phyloP scores from a whole-genome alignment of 2,888 invertebrate genomes.

The Caenorhabditis sp. region DNA sequence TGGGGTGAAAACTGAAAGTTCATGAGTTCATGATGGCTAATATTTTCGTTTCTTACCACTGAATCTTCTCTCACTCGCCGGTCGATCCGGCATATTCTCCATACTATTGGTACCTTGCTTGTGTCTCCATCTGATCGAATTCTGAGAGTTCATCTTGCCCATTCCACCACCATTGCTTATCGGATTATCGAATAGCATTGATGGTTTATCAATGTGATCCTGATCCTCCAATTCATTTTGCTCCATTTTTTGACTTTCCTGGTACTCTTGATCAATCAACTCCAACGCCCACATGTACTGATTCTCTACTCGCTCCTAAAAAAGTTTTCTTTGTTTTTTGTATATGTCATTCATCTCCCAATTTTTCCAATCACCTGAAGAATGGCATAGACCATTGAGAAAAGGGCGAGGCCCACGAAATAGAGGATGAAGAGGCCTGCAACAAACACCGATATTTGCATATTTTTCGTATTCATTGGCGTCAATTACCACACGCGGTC shows the following conservation, averaged over 20 bases:
- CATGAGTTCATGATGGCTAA: neutral
- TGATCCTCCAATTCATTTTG: constrained; percentile 20
- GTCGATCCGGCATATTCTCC: constrained; percentile 53
- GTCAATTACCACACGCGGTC: constrained; percentile 65
- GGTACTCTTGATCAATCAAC: constrained; percentile 72
- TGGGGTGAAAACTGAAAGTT: constrained; percentile 48
- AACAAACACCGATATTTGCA: constrained; percentile 19
- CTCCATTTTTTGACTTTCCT: constrained; percentile 52
- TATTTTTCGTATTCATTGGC: neutral
- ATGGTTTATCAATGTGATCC: constrained; percentile 2
- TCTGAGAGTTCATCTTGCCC: constrained; percentile 37
- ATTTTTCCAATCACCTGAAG: constrained; percentile 59
- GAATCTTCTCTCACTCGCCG: constrained; percentile 50
- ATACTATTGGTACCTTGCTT: constrained; percentile 28
- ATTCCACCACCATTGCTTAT: neutral
- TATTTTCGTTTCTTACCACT: constrained; percentile 30
- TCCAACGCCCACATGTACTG: constrained; percentile 74
- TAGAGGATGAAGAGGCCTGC: constrained; percentile 72
- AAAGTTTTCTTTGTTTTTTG: constrained; percentile 3
- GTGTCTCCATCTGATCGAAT: constrained; percentile 38
- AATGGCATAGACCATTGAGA: constrained; percentile 75
- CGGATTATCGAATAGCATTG: constrained; percentile 1
- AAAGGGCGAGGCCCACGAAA: constrained; percentile 73
- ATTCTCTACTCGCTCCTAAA: constrained; percentile 69
- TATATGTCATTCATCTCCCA: too few relatives aligned